Base-by-base conservation (phyloP, 2,113 vertebrate species). In the Salvelinus namaycush region DNA sequence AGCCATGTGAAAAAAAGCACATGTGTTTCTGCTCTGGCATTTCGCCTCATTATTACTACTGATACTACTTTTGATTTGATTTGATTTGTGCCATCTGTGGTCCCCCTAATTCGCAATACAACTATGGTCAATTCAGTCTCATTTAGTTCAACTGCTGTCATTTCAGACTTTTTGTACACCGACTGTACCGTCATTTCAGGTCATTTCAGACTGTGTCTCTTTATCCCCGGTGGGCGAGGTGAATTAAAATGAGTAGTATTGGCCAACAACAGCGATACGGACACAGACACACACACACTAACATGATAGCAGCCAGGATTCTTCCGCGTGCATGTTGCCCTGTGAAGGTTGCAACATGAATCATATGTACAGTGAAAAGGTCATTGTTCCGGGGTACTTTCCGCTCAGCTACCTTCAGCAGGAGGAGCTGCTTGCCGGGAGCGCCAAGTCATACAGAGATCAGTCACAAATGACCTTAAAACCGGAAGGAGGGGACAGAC, bases 381-480 rank as follows among this genome's bases (percentile, higher is more conserved):
- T 89, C 90, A 91, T 83, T 81, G 82, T 90, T 75, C 49, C 39
- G 39, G 70, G 60, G 44, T 26, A 24, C 62, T n/a, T 75, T 27
- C 88, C 79, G 83, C 87, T 85, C 85, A 84, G 87, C 89, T 87
- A 89, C 85, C 86, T 92, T 88, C 80, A 87, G 86, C 85, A 86
- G 78, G 80, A 89, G 84, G 51, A 54, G 51, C 16, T 18, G 12
- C 51, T 80, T 84, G 87, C 89, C 86, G 60, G 84, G 70, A 80
- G 86, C 89, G 76, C 85, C 78, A 77, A 88, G 76, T 85, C 83
- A 87, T 83, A 81, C 77, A 86, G 68, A 85, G 85, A 90, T 74
- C 89, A 90, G 87, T 76, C 89, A 89, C 75, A 86, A 88, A 79
- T 90, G 87, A 93, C 91, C 91, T 91, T 89, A 90, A 87, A 88